phyloP scores from a whole-genome alignment of 2,797 vertebrate species.

The Myripristis murdjan region DNA sequence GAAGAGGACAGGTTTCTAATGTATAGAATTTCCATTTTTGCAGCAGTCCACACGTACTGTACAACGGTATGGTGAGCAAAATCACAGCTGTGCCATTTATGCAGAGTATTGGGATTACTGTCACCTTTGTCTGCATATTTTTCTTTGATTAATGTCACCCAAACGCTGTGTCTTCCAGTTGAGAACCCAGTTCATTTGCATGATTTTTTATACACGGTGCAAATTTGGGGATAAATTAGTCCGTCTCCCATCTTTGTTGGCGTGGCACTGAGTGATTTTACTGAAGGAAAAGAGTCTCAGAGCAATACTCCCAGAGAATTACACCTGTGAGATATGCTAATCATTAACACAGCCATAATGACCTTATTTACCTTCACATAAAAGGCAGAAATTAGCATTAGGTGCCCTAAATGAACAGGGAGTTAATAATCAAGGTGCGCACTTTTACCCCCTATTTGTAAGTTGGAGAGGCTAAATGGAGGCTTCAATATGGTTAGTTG shows the following conservation, averaged over 20 bases:
- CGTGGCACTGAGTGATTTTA: slow-evolving; percentile 85
- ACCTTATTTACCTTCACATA: slow-evolving; percentile 90
- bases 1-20: slow-evolving; percentile 57
- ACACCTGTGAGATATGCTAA: slow-evolving; percentile 90
- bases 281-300: slow-evolving; percentile 73
- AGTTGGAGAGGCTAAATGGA: slow-evolving; percentile 40
- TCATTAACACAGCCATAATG: slow-evolving; percentile 83
- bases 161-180: slow-evolving; percentile 89
- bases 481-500: slow-evolving; percentile 66
- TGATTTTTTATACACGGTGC: slow-evolving; percentile 90
- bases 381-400: slow-evolving; percentile 88
- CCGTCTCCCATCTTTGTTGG: slow-evolving; percentile 85
- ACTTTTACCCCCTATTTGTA: slow-evolving; percentile 70
- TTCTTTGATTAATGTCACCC: slow-evolving; percentile 91
- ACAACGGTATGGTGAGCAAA: slow-evolving; percentile 70
- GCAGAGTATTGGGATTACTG: slow-evolving; percentile 86
- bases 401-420: slow-evolving; percentile 82
- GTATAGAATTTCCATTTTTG: slow-evolving; percentile 73
- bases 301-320: slow-evolving; percentile 81
- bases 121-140: slow-evolving; percentile 91
- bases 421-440: slow-evolving; percentile 85
- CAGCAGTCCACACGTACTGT: slow-evolving; percentile 62
- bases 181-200: slow-evolving; percentile 88
- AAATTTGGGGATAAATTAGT: slow-evolving; percentile 89
- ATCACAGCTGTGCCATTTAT: slow-evolving; percentile 84